Evolutionary conservation across 2,797 vertebrate genomes (phyloP).

Genomic region (Muraenolepis orangiensis): DNA sequence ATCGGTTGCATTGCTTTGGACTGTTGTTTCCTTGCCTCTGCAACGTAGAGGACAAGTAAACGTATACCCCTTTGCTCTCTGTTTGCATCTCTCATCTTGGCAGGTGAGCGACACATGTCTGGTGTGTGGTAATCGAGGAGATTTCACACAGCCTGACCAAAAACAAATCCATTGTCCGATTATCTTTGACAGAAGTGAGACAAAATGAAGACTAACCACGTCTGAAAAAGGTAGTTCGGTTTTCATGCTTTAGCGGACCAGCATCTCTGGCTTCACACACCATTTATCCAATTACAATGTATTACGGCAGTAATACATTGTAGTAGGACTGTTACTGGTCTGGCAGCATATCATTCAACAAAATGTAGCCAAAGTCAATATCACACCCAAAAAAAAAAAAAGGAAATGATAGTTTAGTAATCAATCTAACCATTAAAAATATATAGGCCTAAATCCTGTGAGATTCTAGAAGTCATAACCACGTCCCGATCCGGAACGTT

Average conservation of each 20-base stretch:
- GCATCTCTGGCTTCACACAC: neutral
- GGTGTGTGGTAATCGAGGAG: too few species aligned
- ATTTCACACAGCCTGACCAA: too few species aligned
- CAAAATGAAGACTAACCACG: neutral
- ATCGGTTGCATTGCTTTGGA: slow-evolving; percentile 27
- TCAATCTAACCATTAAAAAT: slow-evolving; percentile 23
- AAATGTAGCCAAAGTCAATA: slow-evolving; percentile 13
- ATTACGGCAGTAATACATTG: neutral
- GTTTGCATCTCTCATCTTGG: slow-evolving; percentile 39
- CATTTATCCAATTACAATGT: slow-evolving; percentile 6
- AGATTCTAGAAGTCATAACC: slow-evolving; percentile 25
- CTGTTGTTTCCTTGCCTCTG: slow-evolving; percentile 45
- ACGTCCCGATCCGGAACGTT: slow-evolving; percentile 35
- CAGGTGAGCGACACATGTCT: slow-evolving; percentile 1
- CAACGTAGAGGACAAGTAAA: slow-evolving; percentile 51
- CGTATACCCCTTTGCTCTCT: slow-evolving; percentile 49
- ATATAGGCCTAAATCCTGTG: slow-evolving; percentile 11
- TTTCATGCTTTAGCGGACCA: neutral
- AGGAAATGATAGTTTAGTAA: slow-evolving; percentile 20
- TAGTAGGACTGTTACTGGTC: slow-evolving; percentile 5
- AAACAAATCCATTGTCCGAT: too few species aligned
- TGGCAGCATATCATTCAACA: slow-evolving; percentile 10
- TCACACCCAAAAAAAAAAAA: slow-evolving; percentile 20
- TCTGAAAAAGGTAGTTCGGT: neutral
- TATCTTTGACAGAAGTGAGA: neutral